These are phyloP conservation scores for Tipula helvola DNA, from an alignment of 2,888 invertebrate genomes.

Conservation along the genomic window DNA sequence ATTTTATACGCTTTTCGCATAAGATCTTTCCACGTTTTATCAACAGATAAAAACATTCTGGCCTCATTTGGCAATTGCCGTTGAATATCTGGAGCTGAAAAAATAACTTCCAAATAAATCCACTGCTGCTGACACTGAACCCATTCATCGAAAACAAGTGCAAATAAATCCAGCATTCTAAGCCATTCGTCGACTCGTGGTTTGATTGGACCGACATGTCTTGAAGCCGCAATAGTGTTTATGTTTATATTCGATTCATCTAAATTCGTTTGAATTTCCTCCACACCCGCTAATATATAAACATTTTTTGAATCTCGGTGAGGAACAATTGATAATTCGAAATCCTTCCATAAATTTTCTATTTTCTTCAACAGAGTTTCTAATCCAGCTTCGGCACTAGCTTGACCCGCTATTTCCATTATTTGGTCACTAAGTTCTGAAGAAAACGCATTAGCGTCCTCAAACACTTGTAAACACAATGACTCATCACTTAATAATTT, in stretches of 20 bases:
- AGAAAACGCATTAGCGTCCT: conserved; percentile 61
- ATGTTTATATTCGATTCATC: conserved; percentile 82
- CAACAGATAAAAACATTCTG: conserved; percentile 70
- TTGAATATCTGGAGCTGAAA: conserved; percentile 88
- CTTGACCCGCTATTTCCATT: conserved; percentile 65
- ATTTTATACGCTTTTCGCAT: conserved; percentile 72
- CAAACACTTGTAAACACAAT: conserved; percentile 53
- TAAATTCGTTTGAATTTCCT: conserved; percentile 67
- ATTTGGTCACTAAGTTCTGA: conserved; percentile 49
- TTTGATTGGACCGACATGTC: conserved; percentile 76
- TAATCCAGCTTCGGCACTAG: conserved; percentile 75
- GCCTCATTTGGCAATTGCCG: conserved; percentile 85
- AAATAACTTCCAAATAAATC: conserved; percentile 90
- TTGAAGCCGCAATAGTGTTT: conserved; percentile 74
- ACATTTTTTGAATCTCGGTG: conserved; percentile 78
- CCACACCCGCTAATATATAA: conserved; percentile 69
- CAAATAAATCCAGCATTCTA: conserved; percentile 61
- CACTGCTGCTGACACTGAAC: conserved; percentile 79
- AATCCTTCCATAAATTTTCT: conserved; percentile 69
- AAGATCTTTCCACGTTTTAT: conserved; percentile 82
- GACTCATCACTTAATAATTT: conserved; percentile 57
- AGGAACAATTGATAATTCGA: conserved; percentile 62
- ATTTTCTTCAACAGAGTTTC: conserved; percentile 71
- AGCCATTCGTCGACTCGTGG: conserved; percentile 73
- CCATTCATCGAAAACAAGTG: conserved; percentile 80